Conservation (phyloP, 2,888 invertebrate genomes). For the Mesorhabditis sp. region DNA sequence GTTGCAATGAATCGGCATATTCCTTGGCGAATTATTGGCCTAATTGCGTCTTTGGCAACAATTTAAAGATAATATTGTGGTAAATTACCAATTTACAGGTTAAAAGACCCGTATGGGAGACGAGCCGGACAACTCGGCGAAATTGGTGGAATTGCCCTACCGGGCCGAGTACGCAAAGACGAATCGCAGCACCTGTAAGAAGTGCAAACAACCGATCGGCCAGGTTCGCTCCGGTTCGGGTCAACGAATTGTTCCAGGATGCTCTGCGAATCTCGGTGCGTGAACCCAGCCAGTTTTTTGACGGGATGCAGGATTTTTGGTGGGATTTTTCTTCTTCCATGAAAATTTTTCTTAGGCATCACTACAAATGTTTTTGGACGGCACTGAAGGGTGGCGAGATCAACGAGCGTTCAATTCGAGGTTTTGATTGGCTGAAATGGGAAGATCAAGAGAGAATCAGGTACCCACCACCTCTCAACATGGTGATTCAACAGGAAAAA, state of each 20-base stretch:
- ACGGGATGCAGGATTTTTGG: conserved; percentile 51
- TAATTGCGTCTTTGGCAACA: too few species aligned
- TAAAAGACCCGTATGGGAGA: neutral
- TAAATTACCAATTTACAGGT: too few species aligned
- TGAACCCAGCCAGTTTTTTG: conserved; percentile 40
- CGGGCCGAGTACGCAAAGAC: conserved; percentile 44
- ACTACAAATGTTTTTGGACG: conserved; percentile 62
- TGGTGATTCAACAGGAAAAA: neutral
- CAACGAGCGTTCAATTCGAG: conserved; percentile 59
- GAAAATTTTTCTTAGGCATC: conserved; percentile 54
- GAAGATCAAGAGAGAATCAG: conserved; percentile 60
- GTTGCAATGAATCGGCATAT: too few species aligned
- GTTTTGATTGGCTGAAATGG: conserved; percentile 61
- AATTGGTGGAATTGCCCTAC: conserved; percentile 33
- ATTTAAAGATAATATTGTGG: too few species aligned
- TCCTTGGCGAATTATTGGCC: too few species aligned
- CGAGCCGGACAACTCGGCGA: conserved; percentile 9
- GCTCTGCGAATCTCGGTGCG: conserved; percentile 37
- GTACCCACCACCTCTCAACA: neutral
- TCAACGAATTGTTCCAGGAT: conserved; percentile 22
- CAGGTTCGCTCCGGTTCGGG: conserved; percentile 20
- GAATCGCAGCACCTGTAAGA: conserved; percentile 38
- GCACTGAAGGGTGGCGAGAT: conserved; percentile 38
- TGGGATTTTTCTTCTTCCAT: conserved; percentile 7
- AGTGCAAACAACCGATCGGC: conserved; percentile 35